A percentile compares a stretch with the other conserved stretches of the same genome.
Conservation (phyloP, 1,140 invertebrate genomes). For the Latrodectus geometricus region DNA sequence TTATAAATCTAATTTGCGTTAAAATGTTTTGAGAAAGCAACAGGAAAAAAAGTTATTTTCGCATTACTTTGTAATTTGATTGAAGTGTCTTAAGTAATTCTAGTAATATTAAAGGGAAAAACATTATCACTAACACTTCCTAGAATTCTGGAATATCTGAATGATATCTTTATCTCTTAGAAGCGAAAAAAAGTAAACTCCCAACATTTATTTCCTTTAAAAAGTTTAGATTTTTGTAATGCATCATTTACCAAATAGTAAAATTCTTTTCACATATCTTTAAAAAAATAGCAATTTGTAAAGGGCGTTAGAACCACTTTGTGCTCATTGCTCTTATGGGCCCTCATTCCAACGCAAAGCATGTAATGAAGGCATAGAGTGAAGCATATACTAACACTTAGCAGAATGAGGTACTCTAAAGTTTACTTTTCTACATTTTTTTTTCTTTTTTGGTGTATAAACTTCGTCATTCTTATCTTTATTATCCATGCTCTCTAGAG, state of each 20-base stretch:
- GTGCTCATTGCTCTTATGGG: background rate
- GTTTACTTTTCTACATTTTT: background rate
- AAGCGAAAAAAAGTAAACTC: too few relatives aligned
- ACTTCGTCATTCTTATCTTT: slow-evolving; percentile 7
- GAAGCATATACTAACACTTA: background rate
- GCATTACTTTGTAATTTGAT: too few relatives aligned
- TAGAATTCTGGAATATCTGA: too few relatives aligned
- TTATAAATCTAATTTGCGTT: too few relatives aligned
- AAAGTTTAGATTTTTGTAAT: background rate
- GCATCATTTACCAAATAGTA: background rate
- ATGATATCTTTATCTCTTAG: too few relatives aligned
- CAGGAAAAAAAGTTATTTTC: too few relatives aligned
- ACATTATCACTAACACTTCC: too few relatives aligned
- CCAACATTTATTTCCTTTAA: too few relatives aligned
- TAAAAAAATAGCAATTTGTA: background rate
- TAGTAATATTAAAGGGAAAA: too few relatives aligned
- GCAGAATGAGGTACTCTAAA: background rate
- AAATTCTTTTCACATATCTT: background rate
- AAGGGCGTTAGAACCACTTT: background rate
- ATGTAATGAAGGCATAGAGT: background rate
- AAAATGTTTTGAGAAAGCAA: too few relatives aligned
- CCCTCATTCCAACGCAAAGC: background rate
- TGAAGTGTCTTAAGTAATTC: too few relatives aligned
- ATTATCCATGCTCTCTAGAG: slow-evolving; percentile 21
- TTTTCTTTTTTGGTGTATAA: background rate